A percentile compares a stretch with the other conserved stretches of the same genome.
These are phyloP conservation scores for Colaptes auratus DNA, from an alignment of 2,113 vertebrate species.

Conservation along the genomic window DNA sequence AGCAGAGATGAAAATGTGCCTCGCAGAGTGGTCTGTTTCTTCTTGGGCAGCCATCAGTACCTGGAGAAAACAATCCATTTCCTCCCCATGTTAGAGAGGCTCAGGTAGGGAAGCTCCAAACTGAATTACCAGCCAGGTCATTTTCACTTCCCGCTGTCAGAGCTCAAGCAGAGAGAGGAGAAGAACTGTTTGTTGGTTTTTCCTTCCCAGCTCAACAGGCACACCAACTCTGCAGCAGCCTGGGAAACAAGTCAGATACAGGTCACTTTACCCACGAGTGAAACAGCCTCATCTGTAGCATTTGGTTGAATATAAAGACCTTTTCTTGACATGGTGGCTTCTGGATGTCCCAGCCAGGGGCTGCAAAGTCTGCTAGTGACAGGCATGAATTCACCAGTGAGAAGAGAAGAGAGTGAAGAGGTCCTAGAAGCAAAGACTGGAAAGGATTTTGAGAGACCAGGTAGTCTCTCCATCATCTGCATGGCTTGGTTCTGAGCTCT, in stretches of 20 bases:
- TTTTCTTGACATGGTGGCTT: neutral
- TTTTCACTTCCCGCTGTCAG: conserved; percentile 7
- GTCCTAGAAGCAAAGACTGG: neutral
- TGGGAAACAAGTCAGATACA: neutral
- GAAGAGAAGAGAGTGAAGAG: neutral
- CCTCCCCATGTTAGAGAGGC: neutral
- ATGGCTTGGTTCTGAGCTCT: neutral
- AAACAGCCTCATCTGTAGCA: neutral
- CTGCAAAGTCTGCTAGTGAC: neutral
- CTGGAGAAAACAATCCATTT: neutral
- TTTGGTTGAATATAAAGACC: neutral
- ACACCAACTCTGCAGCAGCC: neutral
- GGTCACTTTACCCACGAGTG: neutral
- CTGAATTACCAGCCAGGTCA: conserved; percentile 5
- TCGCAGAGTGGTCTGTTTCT: neutral
- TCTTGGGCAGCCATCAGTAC: neutral
- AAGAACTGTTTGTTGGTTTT: conserved; percentile 21
- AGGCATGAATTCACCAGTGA: neutral
- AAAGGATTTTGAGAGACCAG: neutral
- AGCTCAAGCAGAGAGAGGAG: conserved; percentile 18
- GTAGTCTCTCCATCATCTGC: neutral
- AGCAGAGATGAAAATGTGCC: neutral
- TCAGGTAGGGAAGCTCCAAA: conserved; percentile 17
- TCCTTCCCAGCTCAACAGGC: conserved; percentile 1
- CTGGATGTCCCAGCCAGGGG: neutral